These are phyloP conservation scores for Rissa tridactyla DNA, from an alignment of 2,113 vertebrate species.

Conservation along the genomic window DNA sequence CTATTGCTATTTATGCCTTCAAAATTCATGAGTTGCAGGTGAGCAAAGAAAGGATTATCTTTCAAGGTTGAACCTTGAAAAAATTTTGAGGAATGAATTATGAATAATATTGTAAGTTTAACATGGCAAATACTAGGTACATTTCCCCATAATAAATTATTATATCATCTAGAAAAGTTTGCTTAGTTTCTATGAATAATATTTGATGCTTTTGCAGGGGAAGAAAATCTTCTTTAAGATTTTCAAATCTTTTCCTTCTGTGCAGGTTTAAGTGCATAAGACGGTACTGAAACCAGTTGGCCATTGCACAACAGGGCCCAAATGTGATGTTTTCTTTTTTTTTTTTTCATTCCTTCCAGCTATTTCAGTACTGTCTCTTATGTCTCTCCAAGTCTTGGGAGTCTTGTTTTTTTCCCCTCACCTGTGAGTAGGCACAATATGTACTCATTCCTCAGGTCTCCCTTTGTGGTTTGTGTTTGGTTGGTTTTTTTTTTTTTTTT, in stretches of 20 bases:
- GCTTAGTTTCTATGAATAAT: not conserved
- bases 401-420: not conserved
- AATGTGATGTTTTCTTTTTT: not conserved
- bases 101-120: not conserved
- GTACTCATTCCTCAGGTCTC: not conserved
- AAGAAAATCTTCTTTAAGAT: not conserved
- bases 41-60: not conserved
- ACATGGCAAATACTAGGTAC: not conserved
- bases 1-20: not conserved
- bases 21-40: not conserved
- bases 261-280: not conserved
- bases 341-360: not conserved
- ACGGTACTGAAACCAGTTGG: not conserved
- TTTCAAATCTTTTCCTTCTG: not conserved
- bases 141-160: not conserved
- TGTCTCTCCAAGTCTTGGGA: accelerated
- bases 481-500: not conserved
- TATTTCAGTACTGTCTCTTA: not conserved
- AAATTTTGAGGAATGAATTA: not conserved
- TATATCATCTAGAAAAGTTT: not conserved
- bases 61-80: not conserved
- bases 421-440: not conserved
- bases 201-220: not conserved
- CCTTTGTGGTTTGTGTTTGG: not conserved
- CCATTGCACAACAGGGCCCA: not conserved